Evolutionary conservation across 2,797 vertebrate species (phyloP).

Genomic region (Gadopsis marmoratus): DNA sequence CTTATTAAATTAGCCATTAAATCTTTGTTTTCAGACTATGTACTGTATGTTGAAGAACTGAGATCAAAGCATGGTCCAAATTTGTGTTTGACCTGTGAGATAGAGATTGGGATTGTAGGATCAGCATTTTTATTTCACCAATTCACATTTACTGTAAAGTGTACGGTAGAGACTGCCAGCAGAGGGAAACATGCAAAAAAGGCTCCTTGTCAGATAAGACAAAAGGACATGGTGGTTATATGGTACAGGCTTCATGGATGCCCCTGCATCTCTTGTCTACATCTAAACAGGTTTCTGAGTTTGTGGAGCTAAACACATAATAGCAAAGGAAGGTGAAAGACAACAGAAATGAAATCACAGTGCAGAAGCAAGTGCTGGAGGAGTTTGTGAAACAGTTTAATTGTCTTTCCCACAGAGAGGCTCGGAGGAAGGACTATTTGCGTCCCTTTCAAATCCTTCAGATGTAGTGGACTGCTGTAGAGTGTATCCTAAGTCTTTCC

Average conservation of each 20-base stretch:
- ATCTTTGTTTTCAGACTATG: neutral
- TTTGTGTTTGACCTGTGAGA: neutral
- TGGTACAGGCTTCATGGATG: neutral
- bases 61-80: neutral
- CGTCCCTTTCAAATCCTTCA: conserved; percentile 58
- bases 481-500: conserved; percentile 58
- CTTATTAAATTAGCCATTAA: neutral
- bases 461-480: conserved; percentile 53
- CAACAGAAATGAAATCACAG: conserved; percentile 47
- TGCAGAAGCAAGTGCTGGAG: conserved; percentile 26
- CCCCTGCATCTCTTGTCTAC: conserved; percentile 5
- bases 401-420: conserved; percentile 49
- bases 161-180: neutral
- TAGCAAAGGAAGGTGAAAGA: conserved; percentile 33
- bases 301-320: conserved; percentile 38
- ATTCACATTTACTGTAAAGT: neutral
- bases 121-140: neutral
- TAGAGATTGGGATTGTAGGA: neutral
- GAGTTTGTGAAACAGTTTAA: conserved; percentile 48
- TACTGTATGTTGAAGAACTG: neutral
- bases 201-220: neutral
- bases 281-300: conserved; percentile 17
- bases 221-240: neutral
- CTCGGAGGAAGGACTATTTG: conserved; percentile 44
- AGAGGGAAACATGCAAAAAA: conserved; percentile 1